A percentile compares a stretch with the other conserved stretches of the same genome.
phyloP scores from a whole-genome alignment of 2,888 invertebrate genomes.

The Leucophenga maculata region DNA sequence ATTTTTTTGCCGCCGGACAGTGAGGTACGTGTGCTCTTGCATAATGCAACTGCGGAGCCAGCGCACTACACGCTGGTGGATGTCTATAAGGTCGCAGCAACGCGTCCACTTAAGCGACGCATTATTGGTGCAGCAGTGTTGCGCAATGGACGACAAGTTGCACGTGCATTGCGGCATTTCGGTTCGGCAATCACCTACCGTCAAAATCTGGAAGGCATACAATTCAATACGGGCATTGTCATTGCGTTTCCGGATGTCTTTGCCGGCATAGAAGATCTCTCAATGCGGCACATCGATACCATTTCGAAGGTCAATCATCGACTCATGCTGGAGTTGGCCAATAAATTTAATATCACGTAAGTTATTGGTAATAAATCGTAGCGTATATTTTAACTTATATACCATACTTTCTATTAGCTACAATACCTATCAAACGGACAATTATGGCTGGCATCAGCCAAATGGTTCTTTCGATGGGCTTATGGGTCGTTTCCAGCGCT shows the following conservation, averaged over 20 bases:
- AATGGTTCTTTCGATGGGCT: conserved; percentile 76
- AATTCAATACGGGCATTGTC: conserved; percentile 67
- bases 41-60: conserved; percentile 29
- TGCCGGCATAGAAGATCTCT: conserved; percentile 68
- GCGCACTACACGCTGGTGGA: conserved; percentile 49
- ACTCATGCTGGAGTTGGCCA: conserved; percentile 65
- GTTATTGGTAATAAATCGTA: conserved; percentile 19
- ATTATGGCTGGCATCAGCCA: conserved; percentile 74
- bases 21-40: conserved; percentile 58
- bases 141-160: conserved; percentile 40
- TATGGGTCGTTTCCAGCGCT: conserved; percentile 76
- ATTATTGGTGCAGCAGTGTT: conserved; percentile 46
- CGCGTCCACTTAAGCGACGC: conserved; percentile 52
- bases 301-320: conserved; percentile 72
- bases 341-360: conserved; percentile 72
- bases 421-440: conserved; percentile 70
- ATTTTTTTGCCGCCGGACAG: conserved; percentile 67
- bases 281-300: conserved; percentile 70
- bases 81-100: conserved; percentile 64
- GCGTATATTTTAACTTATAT: neutral
- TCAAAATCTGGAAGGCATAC: conserved; percentile 66
- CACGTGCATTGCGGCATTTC: conserved; percentile 49
- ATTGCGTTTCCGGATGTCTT: conserved; percentile 71
- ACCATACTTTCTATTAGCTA: conserved; percentile 53
- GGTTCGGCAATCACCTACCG: conserved; percentile 65